A percentile compares a stretch with the other conserved stretches of the same genome.
Conservation (phyloP, 2,113 vertebrate species). For the Ophthalmolycus amberensis region DNA sequence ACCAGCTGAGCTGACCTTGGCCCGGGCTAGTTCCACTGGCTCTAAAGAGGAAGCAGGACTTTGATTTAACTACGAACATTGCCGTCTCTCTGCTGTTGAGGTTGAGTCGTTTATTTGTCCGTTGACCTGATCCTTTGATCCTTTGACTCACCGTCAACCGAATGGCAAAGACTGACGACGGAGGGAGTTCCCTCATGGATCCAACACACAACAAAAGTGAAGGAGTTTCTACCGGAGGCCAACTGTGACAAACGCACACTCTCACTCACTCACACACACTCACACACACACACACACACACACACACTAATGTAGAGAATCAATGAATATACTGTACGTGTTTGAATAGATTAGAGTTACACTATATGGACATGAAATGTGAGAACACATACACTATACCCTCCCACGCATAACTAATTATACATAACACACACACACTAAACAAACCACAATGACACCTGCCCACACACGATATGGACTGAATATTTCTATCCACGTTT, state of each 20-base stretch:
- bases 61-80: slow-evolving; percentile 17
- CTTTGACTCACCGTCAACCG: slow-evolving; percentile 24
- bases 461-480: slow-evolving; percentile 71
- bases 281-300: slow-evolving; percentile 40
- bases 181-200: slow-evolving; percentile 41
- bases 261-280: neutral
- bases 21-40: slow-evolving; percentile 38
- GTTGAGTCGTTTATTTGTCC: neutral
- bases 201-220: slow-evolving; percentile 55
- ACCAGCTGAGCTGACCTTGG: neutral
- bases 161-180: slow-evolving; percentile 24
- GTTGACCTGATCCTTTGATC: slow-evolving; percentile 28
- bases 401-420: slow-evolving; percentile 33
- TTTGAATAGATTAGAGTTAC: slow-evolving; percentile 78
- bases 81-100: slow-evolving; percentile 58
- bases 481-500: slow-evolving; percentile 77
- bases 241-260: slow-evolving; percentile 83
- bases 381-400: slow-evolving; percentile 59
- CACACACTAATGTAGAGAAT: slow-evolving; percentile 76
- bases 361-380: slow-evolving; percentile 74
- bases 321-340: slow-evolving; percentile 76
- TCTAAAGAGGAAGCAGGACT: slow-evolving; percentile 49
- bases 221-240: slow-evolving; percentile 81
- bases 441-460: slow-evolving; percentile 61
- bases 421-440: slow-evolving; percentile 37